Conservation (phyloP, 1,140 invertebrate species). For the Parapsyche elsis region DNA sequence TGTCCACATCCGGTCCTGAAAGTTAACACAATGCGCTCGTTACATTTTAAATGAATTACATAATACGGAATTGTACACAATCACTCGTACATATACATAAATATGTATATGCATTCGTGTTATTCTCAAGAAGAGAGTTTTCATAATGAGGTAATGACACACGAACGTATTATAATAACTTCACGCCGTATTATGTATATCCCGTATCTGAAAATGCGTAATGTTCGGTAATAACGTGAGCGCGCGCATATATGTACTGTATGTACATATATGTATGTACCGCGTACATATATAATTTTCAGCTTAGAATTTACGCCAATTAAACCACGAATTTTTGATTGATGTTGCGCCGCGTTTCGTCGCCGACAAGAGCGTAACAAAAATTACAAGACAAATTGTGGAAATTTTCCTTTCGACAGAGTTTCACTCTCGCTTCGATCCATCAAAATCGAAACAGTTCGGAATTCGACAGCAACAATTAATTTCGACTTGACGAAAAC, state of each 20-base stretch:
- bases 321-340: conserved; percentile 1
- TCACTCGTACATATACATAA: background rate
- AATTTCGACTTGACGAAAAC: background rate
- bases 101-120: background rate
- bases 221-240: too few relatives aligned
- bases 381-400: background rate
- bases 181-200: background rate
- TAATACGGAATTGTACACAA: too few relatives aligned
- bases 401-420: conserved; percentile 26
- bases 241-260: too few relatives aligned
- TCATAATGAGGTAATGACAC: background rate
- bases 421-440: conserved; percentile 9
- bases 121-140: background rate
- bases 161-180: background rate
- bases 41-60: too few relatives aligned
- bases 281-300: background rate
- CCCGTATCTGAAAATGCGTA: too few relatives aligned
- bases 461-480: background rate
- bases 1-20: too few relatives aligned
- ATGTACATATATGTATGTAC: background rate
- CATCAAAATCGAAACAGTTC: too few relatives aligned
- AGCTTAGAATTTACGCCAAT: conserved; percentile 1
- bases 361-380: background rate
- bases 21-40: too few relatives aligned
- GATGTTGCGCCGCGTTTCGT: background rate